A percentile compares a stretch with the other conserved stretches of the same genome.
Conservation (phyloP, 2,113 vertebrate species). For the Caranx melampygus region DNA sequence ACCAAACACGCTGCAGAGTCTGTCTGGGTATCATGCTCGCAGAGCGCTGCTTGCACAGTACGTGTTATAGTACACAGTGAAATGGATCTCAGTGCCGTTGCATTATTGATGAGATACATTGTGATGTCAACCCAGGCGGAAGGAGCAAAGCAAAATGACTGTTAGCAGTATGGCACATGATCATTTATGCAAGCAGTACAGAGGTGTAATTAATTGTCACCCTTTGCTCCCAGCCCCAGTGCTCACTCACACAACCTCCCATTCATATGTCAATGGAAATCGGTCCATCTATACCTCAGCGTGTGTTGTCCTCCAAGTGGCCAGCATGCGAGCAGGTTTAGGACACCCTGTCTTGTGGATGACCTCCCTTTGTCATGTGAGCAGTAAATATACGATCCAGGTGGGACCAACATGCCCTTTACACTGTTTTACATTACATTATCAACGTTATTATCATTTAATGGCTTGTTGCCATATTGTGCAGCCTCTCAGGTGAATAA, state of each 20-base stretch:
- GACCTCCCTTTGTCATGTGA: slow-evolving; percentile 37
- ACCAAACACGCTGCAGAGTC: slow-evolving; percentile 38
- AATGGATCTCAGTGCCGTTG: slow-evolving; percentile 75
- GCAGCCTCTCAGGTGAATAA: slow-evolving; percentile 9
- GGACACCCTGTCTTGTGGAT: slow-evolving; percentile 39
- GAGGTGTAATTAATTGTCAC: slow-evolving; percentile 77
- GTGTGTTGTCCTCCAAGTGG: slow-evolving; percentile 24
- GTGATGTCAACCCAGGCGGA: slow-evolving; percentile 80
- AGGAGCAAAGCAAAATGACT: slow-evolving; percentile 80
- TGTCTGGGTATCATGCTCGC: slow-evolving; percentile 59
- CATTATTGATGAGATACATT: slow-evolving; percentile 83
- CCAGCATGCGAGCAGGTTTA: slow-evolving; percentile 11
- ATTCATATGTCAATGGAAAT: slow-evolving; percentile 56
- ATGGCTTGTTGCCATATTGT: neutral
- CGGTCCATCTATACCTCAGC: slow-evolving; percentile 28
- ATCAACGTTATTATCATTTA: slow-evolving; percentile 13
- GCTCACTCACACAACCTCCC: slow-evolving; percentile 47
- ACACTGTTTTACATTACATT: neutral
- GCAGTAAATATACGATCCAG: slow-evolving; percentile 37
- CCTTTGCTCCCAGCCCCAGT: slow-evolving; percentile 61
- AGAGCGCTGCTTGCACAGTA: slow-evolving; percentile 41
- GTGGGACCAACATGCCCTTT: slow-evolving; percentile 11
- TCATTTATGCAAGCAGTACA: slow-evolving; percentile 73
- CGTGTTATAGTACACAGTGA: slow-evolving; percentile 66
- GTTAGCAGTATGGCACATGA: slow-evolving; percentile 71